phyloP scores from a whole-genome alignment of 2,797 vertebrate genomes.

The Lacerta viridis region DNA sequence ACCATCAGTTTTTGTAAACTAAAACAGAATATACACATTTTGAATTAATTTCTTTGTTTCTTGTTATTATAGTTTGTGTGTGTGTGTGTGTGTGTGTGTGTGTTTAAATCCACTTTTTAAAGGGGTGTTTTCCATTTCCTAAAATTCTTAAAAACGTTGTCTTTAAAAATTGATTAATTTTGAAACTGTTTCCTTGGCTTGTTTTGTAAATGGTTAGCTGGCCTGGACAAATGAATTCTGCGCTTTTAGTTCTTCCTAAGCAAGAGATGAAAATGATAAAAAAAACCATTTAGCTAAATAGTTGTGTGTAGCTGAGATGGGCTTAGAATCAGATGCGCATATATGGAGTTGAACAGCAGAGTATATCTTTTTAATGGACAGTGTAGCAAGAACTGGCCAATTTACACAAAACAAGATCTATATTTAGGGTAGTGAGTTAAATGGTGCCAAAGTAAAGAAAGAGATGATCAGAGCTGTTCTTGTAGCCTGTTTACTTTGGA shows the following conservation, averaged over 20 bases:
- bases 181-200: background rate
- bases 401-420: conserved; percentile 28
- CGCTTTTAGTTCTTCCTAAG: background rate
- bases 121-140: background rate
- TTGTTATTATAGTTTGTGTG: background rate
- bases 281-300: background rate
- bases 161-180: background rate
- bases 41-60: background rate
- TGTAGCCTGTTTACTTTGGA: conserved; percentile 58
- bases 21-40: background rate
- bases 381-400: background rate
- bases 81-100: too few relatives aligned
- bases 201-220: background rate
- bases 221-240: background rate
- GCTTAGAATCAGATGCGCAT: background rate
- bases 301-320: background rate
- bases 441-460: conserved; percentile 66
- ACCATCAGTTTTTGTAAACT: background rate
- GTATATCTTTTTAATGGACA: background rate
- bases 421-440: conserved; percentile 44
- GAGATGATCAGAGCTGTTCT: conserved; percentile 41
- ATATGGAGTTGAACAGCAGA: background rate
- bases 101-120: background rate
- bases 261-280: background rate
- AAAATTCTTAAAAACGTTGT: background rate